Base-by-base conservation (phyloP, 2,888 invertebrate genomes). In the Tetragonisca angustula region DNA sequence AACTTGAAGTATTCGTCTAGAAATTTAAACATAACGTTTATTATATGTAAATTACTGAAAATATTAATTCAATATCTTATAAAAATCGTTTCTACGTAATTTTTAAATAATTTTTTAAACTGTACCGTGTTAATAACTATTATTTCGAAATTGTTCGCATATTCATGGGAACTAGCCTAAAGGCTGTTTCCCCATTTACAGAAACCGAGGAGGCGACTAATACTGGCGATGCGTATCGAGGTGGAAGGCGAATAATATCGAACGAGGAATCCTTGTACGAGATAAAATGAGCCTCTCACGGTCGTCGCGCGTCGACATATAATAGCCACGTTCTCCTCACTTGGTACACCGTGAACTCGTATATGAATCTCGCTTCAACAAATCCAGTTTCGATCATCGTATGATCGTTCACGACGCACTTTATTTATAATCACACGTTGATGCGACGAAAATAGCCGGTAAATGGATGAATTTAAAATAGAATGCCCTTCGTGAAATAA, bases 251-350 rank as follows among this genome's bases (percentile, higher is more conserved):
- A 89, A 82, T 89, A 89, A 84, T 89, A 88, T 87, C 87, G 79
- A 81, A 64, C 82, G 67, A 61, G 67, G 88, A 90, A 89, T 90
- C 89, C 89, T 89, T 89, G 89, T 90, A 89, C 89, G 86, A 90
- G 89, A 89, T 87, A 90, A 89, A 90, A 90, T 85, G 80, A 76
- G 67, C 69, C 83, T 82, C 85, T 90, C 90, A 90, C 78, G 86
- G 89, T 85, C 89, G 80, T 76, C 78, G 72, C 74, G 80, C 59
- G 74, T 73, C 81, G 70, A 80, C 74, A 70, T 79, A 86, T 89
- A 89, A 90, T 88, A 89, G 83, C 79, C 86, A 76, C 89, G 83
- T 90, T 90, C 85, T 89, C 89, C 82, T 87, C 89, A 83, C 78
- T 71, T 52, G 67, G 70, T 74, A 62, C 72, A 67, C 54, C 50